Conservation (phyloP, 2,113 vertebrate species). For the Trogon melanurus region DNA sequence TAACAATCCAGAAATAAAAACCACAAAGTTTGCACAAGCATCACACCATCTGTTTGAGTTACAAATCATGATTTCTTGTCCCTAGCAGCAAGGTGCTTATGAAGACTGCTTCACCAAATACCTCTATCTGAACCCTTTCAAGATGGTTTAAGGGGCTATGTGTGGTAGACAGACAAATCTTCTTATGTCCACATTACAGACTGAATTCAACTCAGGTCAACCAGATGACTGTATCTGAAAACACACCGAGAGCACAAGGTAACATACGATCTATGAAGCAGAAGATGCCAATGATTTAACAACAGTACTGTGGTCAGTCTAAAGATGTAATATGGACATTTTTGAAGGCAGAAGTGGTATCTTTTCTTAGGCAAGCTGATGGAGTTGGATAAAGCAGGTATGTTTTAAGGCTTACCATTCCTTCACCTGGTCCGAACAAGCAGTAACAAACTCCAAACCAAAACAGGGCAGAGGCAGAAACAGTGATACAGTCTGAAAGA, state of each 20-base stretch:
- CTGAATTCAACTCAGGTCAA: background rate
- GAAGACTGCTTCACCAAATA: background rate
- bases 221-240: background rate
- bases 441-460: background rate
- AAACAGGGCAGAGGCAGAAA: background rate
- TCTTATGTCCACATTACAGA: background rate
- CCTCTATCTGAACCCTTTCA: background rate
- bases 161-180: background rate
- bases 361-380: background rate
- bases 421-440: background rate
- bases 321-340: background rate
- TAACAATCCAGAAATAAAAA: background rate
- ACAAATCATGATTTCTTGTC: background rate
- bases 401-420: background rate
- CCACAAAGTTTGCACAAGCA: fast-evolving
- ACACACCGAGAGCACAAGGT: background rate
- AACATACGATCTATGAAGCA: background rate
- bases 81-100: background rate
- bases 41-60: background rate
- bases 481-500: background rate
- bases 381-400: fast-evolving
- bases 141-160: background rate
- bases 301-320: background rate
- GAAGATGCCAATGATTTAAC: background rate
- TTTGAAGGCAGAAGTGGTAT: background rate